Conservation (phyloP, 2,888 invertebrate genomes). For the Ornithoptera alexandrae region DNA sequence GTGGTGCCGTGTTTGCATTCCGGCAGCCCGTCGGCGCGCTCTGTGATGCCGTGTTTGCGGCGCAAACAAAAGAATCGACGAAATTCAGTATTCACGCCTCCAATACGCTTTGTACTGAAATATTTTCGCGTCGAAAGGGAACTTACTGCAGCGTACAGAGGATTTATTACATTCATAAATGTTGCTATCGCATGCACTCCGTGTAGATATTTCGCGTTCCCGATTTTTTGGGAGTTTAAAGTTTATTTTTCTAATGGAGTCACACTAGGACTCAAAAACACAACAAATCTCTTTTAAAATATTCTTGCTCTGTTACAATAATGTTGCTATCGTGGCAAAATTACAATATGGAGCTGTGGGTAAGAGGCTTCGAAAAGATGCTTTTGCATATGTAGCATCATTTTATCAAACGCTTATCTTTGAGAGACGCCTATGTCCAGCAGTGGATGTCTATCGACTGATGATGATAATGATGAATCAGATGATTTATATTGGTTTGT, state of each 20-base stretch:
- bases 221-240: not conserved
- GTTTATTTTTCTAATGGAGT: not conserved
- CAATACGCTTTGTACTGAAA: constrained; percentile 22
- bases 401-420: too few species aligned
- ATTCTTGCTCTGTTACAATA: too few species aligned
- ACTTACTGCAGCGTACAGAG: not conserved
- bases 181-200: not conserved
- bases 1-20: constrained; percentile 51
- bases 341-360: too few species aligned
- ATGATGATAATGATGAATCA: too few species aligned
- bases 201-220: not conserved
- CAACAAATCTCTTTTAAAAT: not conserved
- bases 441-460: too few species aligned
- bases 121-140: not conserved
- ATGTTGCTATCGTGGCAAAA: too few species aligned
- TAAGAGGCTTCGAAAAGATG: too few species aligned
- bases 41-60: constrained; percentile 57
- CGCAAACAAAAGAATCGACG: constrained; percentile 56
- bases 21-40: constrained; percentile 41
- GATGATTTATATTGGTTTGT: too few species aligned
- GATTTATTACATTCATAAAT: constrained; percentile 1
- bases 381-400: too few species aligned
- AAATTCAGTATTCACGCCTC: constrained; percentile 43
- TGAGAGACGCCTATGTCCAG: too few species aligned
- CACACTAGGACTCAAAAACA: not conserved